phyloP scores from a whole-genome alignment of 2,113 vertebrate species.

The Cathartes aura region DNA sequence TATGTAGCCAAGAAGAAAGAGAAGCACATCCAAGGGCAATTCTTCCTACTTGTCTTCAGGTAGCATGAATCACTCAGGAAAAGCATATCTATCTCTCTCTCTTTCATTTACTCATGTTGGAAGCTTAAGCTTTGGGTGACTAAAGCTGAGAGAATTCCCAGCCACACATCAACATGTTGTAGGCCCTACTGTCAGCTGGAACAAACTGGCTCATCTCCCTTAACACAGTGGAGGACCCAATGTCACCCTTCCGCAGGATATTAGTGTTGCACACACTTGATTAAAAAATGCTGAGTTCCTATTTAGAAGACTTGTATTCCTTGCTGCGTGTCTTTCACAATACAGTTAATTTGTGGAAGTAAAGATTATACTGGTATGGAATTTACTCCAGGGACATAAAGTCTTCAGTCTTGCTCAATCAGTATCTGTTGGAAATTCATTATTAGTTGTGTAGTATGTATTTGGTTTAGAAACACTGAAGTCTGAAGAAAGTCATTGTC shows the following conservation, averaged over 20 bases:
- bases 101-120: neutral
- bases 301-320: neutral
- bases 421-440: neutral
- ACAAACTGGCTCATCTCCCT: neutral
- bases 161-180: neutral
- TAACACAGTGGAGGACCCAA: neutral
- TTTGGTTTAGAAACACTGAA: neutral
- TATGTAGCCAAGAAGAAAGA: neutral
- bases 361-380: neutral
- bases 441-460: neutral
- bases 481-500: neutral
- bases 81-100: neutral
- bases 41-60: neutral
- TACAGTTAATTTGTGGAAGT: neutral
- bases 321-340: fast-evolving
- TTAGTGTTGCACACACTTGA: neutral
- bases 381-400: neutral
- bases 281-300: neutral
- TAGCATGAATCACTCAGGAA: neutral
- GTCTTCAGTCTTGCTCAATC: neutral
- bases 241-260: neutral
- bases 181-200: neutral
- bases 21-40: neutral
- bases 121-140: neutral
- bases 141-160: neutral